Evolutionary conservation across 1,140 invertebrate species (phyloP).

Genomic region (Latrodectus geometricus): DNA sequence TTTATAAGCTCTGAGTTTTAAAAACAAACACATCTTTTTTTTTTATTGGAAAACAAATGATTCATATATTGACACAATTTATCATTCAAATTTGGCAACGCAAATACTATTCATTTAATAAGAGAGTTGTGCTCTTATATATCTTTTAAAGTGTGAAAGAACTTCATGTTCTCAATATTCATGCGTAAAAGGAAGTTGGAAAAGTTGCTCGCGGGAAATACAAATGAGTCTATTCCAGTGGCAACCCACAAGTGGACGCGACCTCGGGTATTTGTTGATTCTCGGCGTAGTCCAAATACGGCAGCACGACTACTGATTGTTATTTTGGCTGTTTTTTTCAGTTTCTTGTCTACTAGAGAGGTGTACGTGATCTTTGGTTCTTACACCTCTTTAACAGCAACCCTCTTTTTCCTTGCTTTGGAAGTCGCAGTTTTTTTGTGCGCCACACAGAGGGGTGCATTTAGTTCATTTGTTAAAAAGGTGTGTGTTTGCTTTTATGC

Average conservation of each 20-base stretch:
- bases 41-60: no score
- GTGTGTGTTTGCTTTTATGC: conserved; percentile 35
- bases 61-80: no score
- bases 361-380: conserved; percentile 34
- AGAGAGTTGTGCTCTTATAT: no score
- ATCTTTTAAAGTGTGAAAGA: no score
- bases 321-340: conserved; percentile 14
- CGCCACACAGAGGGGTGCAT: conserved; percentile 16
- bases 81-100: no score
- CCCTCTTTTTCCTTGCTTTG: background rate
- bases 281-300: conserved; percentile 45
- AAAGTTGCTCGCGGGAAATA: background rate
- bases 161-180: no score
- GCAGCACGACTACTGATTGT: conserved; percentile 21
- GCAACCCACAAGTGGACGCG: background rate
- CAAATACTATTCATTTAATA: no score
- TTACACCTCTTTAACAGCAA: conserved; percentile 24
- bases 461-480: conserved; percentile 53
- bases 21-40: no score
- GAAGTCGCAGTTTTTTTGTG: background rate
- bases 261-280: conserved; percentile 16
- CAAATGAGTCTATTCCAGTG: background rate
- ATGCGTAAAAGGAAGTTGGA: no score
- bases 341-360: conserved; percentile 1
- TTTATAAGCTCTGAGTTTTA: no score